Evolutionary conservation across 2,888 invertebrate species (phyloP).

Genomic region (Syrista parreyssii): DNA sequence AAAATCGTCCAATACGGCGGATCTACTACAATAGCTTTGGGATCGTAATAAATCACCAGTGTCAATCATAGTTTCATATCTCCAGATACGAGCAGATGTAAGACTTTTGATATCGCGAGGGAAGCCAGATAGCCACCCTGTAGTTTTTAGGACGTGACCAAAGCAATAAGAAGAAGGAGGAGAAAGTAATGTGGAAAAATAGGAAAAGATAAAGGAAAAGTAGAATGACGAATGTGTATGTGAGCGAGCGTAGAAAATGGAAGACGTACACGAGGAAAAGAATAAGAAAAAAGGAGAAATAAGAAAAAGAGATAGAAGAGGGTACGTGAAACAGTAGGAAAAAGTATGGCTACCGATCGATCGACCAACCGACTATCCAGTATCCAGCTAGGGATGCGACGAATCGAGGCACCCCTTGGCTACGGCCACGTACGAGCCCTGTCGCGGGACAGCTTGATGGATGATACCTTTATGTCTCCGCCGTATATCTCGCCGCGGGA

Average conservation of each 20-base stretch:
- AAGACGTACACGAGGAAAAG: not conserved
- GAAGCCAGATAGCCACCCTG: too few relatives aligned
- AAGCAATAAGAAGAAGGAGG: too few relatives aligned
- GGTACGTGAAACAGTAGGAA: slow-evolving; percentile 11
- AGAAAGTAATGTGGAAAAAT: too few relatives aligned
- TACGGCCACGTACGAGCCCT: slow-evolving; percentile 1
- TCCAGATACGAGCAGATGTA: too few relatives aligned
- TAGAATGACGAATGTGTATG: not conserved
- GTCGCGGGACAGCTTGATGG: slow-evolving; percentile 29
- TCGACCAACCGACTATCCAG: slow-evolving; percentile 2
- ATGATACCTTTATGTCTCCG: slow-evolving; percentile 42
- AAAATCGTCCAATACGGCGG: slow-evolving; percentile 20
- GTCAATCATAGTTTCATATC: not conserved
- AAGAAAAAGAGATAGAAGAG: slow-evolving; percentile 14
- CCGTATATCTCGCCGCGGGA: slow-evolving; percentile 2
- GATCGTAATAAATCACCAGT: not conserved
- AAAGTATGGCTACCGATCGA: slow-evolving; percentile 6
- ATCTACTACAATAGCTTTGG: slow-evolving; percentile 14
- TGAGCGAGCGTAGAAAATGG: not conserved
- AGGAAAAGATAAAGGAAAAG: too few relatives aligned
- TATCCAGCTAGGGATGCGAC: not conserved
- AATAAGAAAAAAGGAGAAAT: slow-evolving; percentile 14
- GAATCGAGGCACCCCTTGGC: too few relatives aligned
- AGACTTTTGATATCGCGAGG: too few relatives aligned
- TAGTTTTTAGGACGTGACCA: too few relatives aligned